Evolutionary conservation across 1,140 invertebrate genomes (phyloP).

Genomic region (Nasonia longicornis): DNA sequence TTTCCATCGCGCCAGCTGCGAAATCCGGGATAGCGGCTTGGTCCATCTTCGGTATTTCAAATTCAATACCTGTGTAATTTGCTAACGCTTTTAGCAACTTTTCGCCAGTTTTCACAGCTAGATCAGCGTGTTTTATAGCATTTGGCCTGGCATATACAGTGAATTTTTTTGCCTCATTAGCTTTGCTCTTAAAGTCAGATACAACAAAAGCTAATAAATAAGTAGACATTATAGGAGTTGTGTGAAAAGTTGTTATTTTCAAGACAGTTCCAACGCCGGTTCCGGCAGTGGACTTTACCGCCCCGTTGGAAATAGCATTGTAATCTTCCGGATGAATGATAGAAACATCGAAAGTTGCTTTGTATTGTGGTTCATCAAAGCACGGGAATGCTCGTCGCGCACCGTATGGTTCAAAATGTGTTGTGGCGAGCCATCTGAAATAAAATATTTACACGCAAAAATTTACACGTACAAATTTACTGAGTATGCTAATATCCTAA

Average conservation of each 20-base stretch:
- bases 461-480: not conserved
- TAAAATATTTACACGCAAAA: not conserved
- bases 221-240: slow-evolving; percentile 75
- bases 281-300: too few species aligned
- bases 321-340: slow-evolving; percentile 65
- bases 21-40: slow-evolving; percentile 83
- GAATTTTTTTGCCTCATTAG: slow-evolving; percentile 36
- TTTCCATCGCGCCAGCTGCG: slow-evolving; percentile 86
- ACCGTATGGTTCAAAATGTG: slow-evolving; percentile 79
- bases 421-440: slow-evolving; percentile 66
- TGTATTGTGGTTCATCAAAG: slow-evolving; percentile 79
- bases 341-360: slow-evolving; percentile 69
- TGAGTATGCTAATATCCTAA: not conserved
- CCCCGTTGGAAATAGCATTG: slow-evolving; percentile 64
- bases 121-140: slow-evolving; percentile 67
- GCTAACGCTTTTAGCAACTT: slow-evolving; percentile 56
- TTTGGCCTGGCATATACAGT: slow-evolving; percentile 69
- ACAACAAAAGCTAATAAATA: slow-evolving; percentile 83
- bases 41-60: slow-evolving; percentile 68
- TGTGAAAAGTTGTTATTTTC: slow-evolving; percentile 45
- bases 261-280: not conserved
- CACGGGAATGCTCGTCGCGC: slow-evolving; percentile 80
- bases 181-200: slow-evolving; percentile 71
- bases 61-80: slow-evolving; percentile 49
- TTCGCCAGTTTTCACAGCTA: slow-evolving; percentile 59